Base-by-base conservation (phyloP, 2,797 vertebrate genomes). In the Catamblyrhynchus diadema region DNA sequence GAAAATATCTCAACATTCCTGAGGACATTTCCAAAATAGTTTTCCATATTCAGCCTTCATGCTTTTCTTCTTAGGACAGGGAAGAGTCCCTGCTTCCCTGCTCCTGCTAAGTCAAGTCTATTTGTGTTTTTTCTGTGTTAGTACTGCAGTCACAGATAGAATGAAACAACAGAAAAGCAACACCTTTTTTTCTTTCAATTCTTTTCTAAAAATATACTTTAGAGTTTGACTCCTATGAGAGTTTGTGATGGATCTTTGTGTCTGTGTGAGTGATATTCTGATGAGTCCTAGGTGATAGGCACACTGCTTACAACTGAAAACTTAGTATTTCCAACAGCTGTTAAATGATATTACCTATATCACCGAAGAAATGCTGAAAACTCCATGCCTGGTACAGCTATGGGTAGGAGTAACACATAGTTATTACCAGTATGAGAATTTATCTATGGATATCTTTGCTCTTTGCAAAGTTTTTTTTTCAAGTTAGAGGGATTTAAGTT, bases 401-500 rank as follows among this genome's bases (percentile, higher is more conserved):
- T 37, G 23, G 17, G 23, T 54, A 90, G 19, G n/a, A 71, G 20
- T 37, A 80, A 53, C 18, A 39, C 11, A 35, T 8, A 4, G 10
- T 64, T 85, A 50, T 65, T 64, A 39, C 30, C 18, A 24, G 39
- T 64, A 45, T n/a, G 41, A 80, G 37, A 92, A 72, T 2, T 54
- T 72, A 57, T 51, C 35, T 33, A 14, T n/a, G 24, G 14, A 57
- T 80, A 32, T 11, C 14, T 33, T 92, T 78, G 16, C 14, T 86
- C 24, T 95, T 87, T 74, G 25, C 16, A 50, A 74, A 50, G 28
- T 5, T 4, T 83, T 94, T 94, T 92, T 95, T 54, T 24, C 33
- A 44, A 35, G 47, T 71, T 91, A 93, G 95, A 71, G 87, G 33
- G 78, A 96, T 97, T 97, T 94, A 62, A 5, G 10, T 83, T 81